Conservation (phyloP, 2,797 vertebrate genomes). For the Stomatorhinus walkeri region DNA sequence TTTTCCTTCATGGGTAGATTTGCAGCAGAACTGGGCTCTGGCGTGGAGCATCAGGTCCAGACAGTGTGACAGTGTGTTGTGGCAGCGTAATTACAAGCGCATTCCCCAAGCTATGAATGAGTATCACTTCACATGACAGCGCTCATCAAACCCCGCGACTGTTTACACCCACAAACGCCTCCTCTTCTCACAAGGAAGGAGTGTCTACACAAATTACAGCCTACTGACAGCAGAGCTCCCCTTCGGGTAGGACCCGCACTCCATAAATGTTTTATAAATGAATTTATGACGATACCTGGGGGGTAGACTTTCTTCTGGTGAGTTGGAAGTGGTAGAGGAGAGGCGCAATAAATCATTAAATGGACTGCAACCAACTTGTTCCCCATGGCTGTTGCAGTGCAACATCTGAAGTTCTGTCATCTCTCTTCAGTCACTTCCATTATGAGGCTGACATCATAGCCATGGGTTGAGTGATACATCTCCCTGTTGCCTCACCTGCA, state of each 20-base stretch:
- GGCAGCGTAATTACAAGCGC: neutral
- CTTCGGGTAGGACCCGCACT: neutral
- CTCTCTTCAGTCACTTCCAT: neutral
- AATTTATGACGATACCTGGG: slow-evolving; percentile 12
- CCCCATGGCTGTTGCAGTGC: neutral
- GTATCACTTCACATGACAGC: neutral
- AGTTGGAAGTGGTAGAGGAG: neutral
- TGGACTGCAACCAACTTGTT: neutral
- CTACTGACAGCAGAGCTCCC: neutral
- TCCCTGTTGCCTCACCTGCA: neutral
- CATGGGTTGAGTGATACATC: neutral
- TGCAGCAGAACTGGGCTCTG: neutral
- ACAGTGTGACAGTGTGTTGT: neutral
- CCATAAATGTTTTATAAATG: slow-evolving; percentile 19
- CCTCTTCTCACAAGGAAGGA: neutral
- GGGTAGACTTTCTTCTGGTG: neutral
- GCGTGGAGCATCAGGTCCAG: neutral
- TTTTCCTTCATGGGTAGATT: neutral
- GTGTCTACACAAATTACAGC: slow-evolving; percentile 15
- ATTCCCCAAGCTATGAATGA: neutral
- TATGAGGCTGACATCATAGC: neutral
- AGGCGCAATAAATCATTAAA: neutral
- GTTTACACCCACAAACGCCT: neutral
- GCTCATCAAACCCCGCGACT: neutral
- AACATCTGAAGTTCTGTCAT: neutral